Conservation (phyloP, 2,797 vertebrate species). For the Lepidocolaptes lacrymiger region DNA sequence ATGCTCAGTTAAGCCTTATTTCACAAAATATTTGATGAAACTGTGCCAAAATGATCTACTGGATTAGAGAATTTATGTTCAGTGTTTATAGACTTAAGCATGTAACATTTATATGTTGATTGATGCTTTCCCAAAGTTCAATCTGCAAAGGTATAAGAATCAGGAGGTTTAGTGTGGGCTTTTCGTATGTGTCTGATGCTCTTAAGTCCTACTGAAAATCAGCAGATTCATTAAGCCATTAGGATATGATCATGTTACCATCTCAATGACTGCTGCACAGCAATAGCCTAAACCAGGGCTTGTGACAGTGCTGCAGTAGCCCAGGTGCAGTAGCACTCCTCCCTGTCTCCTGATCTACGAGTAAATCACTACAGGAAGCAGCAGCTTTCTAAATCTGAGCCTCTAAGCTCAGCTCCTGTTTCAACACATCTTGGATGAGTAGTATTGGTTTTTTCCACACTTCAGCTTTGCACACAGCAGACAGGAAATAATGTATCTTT, state of each 20-base stretch:
- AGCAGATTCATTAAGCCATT: not conserved
- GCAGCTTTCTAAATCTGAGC: not conserved
- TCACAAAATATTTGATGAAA: not conserved
- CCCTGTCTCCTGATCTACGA: not conserved
- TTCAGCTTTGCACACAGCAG: not conserved
- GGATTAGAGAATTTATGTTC: not conserved
- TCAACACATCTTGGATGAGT: not conserved
- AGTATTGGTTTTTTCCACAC: not conserved
- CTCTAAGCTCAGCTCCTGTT: not conserved
- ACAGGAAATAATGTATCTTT: not conserved
- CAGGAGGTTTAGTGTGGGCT: not conserved
- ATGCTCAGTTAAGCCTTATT: not conserved
- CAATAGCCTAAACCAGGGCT: not conserved
- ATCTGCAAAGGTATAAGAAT: not conserved
- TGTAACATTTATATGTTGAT: not conserved
- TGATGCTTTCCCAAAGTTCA: not conserved
- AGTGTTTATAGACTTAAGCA: not conserved
- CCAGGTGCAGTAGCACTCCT: not conserved
- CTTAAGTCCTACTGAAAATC: not conserved
- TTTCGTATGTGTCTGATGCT: not conserved
- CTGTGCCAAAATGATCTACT: not conserved
- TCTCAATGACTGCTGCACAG: not conserved
- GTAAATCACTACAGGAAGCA: not conserved
- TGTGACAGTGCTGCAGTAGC: rapidly evolving
- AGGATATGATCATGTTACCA: rapidly evolving